Base-by-base conservation (phyloP, 92 coral and sea anemone species). In the Porites rus region DNA sequence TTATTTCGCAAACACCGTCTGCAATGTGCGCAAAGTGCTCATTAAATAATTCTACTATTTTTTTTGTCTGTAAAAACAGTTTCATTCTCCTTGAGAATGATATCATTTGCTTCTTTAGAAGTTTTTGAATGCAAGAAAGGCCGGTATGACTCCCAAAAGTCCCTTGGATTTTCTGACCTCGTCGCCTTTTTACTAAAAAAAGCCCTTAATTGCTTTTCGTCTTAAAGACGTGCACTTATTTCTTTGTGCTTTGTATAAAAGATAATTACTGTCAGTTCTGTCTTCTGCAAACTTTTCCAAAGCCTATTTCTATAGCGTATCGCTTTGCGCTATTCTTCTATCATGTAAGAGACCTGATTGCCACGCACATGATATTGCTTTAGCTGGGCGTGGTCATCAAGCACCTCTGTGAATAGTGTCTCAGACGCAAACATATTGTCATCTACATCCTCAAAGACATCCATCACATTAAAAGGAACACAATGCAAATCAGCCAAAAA, bases 71-170 rank as follows among this genome's bases (percentile, higher is more conserved):
- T 89, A 18, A 89, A 38, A 17, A 75, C 93, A 13, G 69, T 69
- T 22, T 66, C 88, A 85, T 92, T 89, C 53, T 92, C 86, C 54
- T 85, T 77, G 14, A 81, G 84, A 54, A 65, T 82, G 17, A 92
- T 89, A 43, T 92, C 95, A 82, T 89, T 89, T 14, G 91, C 93
- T 83, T 79, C 92, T 91, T 83, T 90, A n/a, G 78, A 58, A 21
- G 82, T 91, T 62, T 46, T 89, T 5, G 91, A 76, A 21, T 86
- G 87, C 65, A 90, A 75, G 65, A 90, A 90, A 28, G 91, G 93
- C 65, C 88, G 73, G 67, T 90, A 90, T 52, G 91, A 63, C 66
- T 82, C 68, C 91, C 93, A 91, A 71, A 91, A 90, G n/a, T 80
- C 90, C 8, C 87, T 74, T 50, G 93, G 90, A 64, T 78, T 86